Evolutionary conservation across 2,113 vertebrate species (phyloP), one percentile per base, ranked within the genome.

Genomic region (Axis porcinus): DNA sequence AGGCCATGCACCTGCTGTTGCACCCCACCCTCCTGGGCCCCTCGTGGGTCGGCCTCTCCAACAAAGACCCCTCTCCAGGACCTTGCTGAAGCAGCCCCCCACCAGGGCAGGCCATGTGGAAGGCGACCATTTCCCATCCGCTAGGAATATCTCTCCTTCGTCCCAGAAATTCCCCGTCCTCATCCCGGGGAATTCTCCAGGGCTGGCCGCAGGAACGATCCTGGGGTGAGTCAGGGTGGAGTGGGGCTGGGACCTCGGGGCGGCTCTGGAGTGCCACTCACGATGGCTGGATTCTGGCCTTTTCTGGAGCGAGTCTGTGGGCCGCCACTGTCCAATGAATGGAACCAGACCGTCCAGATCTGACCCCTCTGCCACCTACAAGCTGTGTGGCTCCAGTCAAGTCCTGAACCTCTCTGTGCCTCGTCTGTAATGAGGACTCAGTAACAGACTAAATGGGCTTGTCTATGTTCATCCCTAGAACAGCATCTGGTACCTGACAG

Each of bases 161-260:
- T 55, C 79, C 50, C 90, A 96, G 97, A 95, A 86, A 97, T 97
- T 97, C 92, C 97, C 97, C 96, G 0, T 10, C 54, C 62, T 36
- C 40, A 33, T 47, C 89, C 94, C 95, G 27, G 86, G 96, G 93
- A 89, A 55, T 95, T 93, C 82, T 97, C 98, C 27, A 15, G 2
- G 1, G 13, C 5, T 30, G 15, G 14, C 9, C 4, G 6, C 47
- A 36, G 88, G 27, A 40, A 27, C 7, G 36, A 23, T 10, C 1
- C 43, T 40, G 5, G 23, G 70, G 55, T 6, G 9, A 23, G 33
- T 82, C 1, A 0, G 5, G 40, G 3, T 13, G 15, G 25, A 60
- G 15, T 1, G 10, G 43, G 55, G 12, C 2, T 9, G 86, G 30
- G 47, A 14, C 28, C 36, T 50, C 4, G 2, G 23, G 70, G 27